These are phyloP conservation scores for Calliscelio sp. DNA, from an alignment of 2,888 invertebrate genomes.

Conservation along the genomic window DNA sequence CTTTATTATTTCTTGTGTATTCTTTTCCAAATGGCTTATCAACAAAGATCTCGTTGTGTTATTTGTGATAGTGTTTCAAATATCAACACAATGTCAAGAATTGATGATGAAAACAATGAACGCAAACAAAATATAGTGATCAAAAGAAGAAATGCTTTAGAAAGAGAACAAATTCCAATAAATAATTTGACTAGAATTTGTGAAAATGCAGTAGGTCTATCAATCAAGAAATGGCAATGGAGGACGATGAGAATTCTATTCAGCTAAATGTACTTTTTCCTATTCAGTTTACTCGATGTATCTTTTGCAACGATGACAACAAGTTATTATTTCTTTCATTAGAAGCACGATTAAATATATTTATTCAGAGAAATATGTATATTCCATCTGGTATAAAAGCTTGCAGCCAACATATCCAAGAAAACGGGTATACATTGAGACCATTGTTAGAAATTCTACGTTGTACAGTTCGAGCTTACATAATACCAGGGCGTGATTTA, in stretches of 20 bases:
- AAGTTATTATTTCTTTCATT: slow-evolving; percentile 11
- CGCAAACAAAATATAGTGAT: neutral
- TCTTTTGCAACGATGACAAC: slow-evolving; percentile 26
- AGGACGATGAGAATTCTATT: slow-evolving; percentile 11
- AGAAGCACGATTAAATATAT: slow-evolving; percentile 18
- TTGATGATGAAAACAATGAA: slow-evolving; percentile 6
- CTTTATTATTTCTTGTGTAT: too few relatives aligned
- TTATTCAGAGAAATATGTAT: slow-evolving; percentile 32
- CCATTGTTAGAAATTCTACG: neutral
- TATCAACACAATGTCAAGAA: too few relatives aligned
- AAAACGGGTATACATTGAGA: neutral
- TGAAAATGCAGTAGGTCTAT: too few relatives aligned
- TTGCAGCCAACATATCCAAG: slow-evolving; percentile 14
- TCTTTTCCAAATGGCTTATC: too few relatives aligned
- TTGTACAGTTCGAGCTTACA: neutral
- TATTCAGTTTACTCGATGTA: neutral
- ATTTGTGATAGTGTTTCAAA: too few relatives aligned
- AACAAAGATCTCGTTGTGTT: too few relatives aligned
- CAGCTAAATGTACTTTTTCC: slow-evolving; percentile 18
- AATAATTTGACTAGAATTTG: slow-evolving; percentile 10
- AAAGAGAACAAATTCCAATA: neutral
- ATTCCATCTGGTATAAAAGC: slow-evolving; percentile 20
- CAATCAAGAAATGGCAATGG: slow-evolving; percentile 7
- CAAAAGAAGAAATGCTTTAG: slow-evolving; percentile 18
- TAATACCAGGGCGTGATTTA: slow-evolving; percentile 22